Evolutionary conservation across 2,888 invertebrate species (phyloP).

Genomic region (Micropterix aruncella): DNA sequence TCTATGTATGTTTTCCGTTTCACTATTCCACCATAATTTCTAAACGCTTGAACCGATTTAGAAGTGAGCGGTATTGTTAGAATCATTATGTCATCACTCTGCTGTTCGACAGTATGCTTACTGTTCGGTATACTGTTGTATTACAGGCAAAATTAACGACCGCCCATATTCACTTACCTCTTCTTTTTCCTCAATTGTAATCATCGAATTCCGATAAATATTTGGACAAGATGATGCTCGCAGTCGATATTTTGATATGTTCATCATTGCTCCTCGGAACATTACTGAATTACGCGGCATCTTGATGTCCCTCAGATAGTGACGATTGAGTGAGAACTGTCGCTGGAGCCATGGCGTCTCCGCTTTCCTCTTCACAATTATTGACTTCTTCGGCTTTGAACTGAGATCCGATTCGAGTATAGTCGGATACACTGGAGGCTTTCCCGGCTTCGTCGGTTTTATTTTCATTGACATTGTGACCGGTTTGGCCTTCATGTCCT

Average conservation of each 20-base stretch:
- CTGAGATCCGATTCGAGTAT: too few relatives aligned
- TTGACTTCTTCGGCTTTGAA: too few relatives aligned
- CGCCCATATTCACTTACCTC: too few relatives aligned
- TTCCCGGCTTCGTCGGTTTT: constrained; percentile 18
- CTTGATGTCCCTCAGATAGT: constrained; percentile 57
- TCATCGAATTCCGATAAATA: constrained; percentile 82
- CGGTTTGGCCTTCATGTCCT: constrained; percentile 29
- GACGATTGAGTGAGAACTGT: constrained; percentile 45
- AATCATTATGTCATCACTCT: too few relatives aligned
- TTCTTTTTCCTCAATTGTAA: constrained; percentile 61
- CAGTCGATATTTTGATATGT: constrained; percentile 65
- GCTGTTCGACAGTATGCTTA: too few relatives aligned
- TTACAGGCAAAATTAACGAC: too few relatives aligned
- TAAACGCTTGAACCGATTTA: too few relatives aligned
- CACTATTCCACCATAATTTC: too few relatives aligned
- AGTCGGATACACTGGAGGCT: constrained; percentile 1
- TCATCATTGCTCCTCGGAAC: constrained; percentile 75
- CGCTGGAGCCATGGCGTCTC: constrained; percentile 27
- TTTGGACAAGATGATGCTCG: constrained; percentile 86
- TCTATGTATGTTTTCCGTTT: too few relatives aligned
- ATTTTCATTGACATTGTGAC: constrained; percentile 50
- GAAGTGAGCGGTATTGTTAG: too few relatives aligned
- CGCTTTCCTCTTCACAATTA: constrained; percentile 5
- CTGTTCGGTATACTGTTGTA: too few relatives aligned
- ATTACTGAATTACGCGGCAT: constrained; percentile 71